Evolutionary conservation across 2,797 vertebrate species (phyloP).

Genomic region (Semaprochilodus insignis): DNA sequence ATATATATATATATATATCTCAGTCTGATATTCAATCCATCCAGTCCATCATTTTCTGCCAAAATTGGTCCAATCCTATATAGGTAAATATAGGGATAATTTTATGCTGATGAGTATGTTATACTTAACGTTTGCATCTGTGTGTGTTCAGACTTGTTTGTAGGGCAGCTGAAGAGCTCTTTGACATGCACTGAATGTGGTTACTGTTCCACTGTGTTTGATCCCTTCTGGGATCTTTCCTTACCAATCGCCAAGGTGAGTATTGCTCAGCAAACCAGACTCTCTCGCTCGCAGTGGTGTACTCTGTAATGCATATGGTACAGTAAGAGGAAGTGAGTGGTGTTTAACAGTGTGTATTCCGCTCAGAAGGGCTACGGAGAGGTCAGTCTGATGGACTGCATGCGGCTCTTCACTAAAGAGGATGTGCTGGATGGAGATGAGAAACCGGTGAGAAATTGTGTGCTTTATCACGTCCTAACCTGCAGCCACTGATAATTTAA

Average conservation of each 20-base stretch:
- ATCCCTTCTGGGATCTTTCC: constrained; percentile 98
- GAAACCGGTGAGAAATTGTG: constrained; percentile 84
- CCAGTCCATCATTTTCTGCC: too few species aligned
- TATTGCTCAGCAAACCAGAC: constrained; percentile 4
- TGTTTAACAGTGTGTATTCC: constrained; percentile 54
- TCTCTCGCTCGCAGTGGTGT: constrained; percentile 27
- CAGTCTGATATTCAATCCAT: too few species aligned
- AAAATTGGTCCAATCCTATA: too few species aligned
- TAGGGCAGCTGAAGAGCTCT: constrained; percentile 95
- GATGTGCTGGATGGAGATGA: constrained; percentile 95
- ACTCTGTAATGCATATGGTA: not conserved
- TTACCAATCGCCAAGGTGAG: constrained; percentile 93
- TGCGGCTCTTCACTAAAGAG: constrained; percentile 98
- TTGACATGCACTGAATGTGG: constrained; percentile 93
- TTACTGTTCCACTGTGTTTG: constrained; percentile 95
- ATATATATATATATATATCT: too few species aligned
- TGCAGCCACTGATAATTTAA: not conserved
- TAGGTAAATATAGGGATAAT: too few species aligned
- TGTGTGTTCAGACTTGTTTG: constrained; percentile 86
- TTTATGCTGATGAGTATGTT: not conserved
- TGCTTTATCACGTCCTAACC: not conserved
- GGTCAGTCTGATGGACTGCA: constrained; percentile 94
- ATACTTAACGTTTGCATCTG: not conserved
- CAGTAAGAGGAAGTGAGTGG: constrained; percentile 17
- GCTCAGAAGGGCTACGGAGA: constrained; percentile 91